Conservation (phyloP, 2,113 vertebrate species). For the Ondatra zibethicus region DNA sequence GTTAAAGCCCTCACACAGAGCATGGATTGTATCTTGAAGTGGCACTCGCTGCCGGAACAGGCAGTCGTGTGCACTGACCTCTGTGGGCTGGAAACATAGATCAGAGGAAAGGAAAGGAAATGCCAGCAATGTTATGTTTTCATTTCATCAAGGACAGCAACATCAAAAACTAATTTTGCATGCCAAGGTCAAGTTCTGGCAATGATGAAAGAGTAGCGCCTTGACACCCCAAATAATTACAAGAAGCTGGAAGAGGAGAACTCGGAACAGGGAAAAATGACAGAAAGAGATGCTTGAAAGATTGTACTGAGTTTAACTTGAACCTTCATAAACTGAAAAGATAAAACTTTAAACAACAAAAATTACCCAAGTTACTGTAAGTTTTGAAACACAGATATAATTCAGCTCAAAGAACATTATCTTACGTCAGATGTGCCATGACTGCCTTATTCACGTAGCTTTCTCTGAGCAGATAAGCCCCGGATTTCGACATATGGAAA, state of each 20-base stretch:
- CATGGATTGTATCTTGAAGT: neutral
- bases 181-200: slow-evolving; percentile 6
- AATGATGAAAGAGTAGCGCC: neutral
- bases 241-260: neutral
- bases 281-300: slow-evolving; percentile 20
- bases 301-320: neutral
- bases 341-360: neutral
- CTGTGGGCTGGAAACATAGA: neutral
- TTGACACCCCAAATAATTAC: neutral
- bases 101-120: slow-evolving; percentile 31
- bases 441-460: neutral
- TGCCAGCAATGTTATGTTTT: neutral
- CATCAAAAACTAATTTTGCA: slow-evolving; percentile 45
- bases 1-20: neutral
- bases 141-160: neutral
- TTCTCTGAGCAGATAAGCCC: neutral
- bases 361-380: slow-evolving; percentile 18
- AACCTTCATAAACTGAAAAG: neutral
- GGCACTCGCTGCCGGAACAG: neutral
- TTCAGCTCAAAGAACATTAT: neutral
- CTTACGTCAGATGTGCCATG: neutral
- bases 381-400: slow-evolving; percentile 11
- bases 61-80: neutral
- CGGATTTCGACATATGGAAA: neutral
- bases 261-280: neutral